Evolutionary conservation across 2,888 invertebrate species (phyloP), one percentile per base, ranked within the genome.

Genomic region (Serripes groenlandicus): DNA sequence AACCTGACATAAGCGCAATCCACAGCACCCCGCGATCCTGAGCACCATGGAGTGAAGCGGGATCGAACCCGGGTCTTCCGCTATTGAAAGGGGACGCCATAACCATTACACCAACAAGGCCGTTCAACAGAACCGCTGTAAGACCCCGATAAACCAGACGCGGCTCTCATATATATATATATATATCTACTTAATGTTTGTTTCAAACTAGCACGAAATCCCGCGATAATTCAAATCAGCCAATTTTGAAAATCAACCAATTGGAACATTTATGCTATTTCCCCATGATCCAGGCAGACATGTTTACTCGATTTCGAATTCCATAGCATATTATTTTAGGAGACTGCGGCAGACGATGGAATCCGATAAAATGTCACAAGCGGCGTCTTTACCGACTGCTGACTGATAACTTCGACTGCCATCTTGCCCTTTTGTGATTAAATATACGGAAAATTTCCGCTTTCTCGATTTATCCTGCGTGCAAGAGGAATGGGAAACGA

Each of bases 371-470:
- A 69, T 58, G 79, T 34, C 79, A 62, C 35, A 34, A 71, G 37
- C 56, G 77, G 76, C 73, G 81, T 76, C 77, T 34, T 60, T n/a
- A 9, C 30, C 26, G 34, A 30, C 35, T 49, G 42, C 30, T 74
- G 80, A 77, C 60, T 76, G 80, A 84, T 68, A 32, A 37, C 71
- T 30, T 26, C 30, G n/a, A 42, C 52, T 32, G 75, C 74, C 77
- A 71, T 80, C 35, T 80, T 75, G 80, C 69, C 85, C 76, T 81
- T 66, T 70, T 42, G 73, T 74, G 85, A 85, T 85, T 81, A 85
- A 85, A 78, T 81, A 78, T 81, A 85, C 76, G 81, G 81, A 81
- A 85, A 81, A 79, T 85, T 81, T 85, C 81, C 85, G 85, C 75
- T 81, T 85, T 85, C 78, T 75, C 64, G 77, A 75, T 62, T 56